Conservation (phyloP, 2,113 vertebrate genomes). For the Phainopepla nitens region DNA sequence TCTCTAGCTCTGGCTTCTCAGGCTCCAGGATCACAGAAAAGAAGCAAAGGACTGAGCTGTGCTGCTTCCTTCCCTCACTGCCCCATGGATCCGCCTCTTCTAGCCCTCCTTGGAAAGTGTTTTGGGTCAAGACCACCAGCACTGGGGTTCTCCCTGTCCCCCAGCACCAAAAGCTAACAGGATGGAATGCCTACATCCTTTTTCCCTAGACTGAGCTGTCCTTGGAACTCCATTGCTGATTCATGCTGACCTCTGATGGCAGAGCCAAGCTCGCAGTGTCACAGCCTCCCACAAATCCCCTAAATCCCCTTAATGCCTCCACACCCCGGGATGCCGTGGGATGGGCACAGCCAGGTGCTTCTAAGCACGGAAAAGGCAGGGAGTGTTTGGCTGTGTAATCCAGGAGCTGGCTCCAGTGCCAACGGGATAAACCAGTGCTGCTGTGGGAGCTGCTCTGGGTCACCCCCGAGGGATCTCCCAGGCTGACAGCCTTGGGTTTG, state of each 20-base stretch:
- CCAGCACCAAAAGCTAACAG: fast-evolving
- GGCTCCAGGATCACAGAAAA: background rate
- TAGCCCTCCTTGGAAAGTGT: background rate
- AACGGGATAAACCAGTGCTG: fast-evolving
- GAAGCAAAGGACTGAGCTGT: background rate
- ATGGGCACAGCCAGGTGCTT: background rate
- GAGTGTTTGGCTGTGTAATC: background rate
- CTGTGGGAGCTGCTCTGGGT: background rate
- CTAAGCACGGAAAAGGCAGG: background rate
- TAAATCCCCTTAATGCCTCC: background rate
- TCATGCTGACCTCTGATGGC: background rate
- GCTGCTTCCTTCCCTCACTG: background rate
- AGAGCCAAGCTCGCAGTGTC: background rate
- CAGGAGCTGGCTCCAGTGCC: background rate
- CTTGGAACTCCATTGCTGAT: background rate
- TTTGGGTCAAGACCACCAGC: background rate
- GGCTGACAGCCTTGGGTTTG: background rate
- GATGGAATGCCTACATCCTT: background rate
- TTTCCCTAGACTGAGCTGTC: background rate
- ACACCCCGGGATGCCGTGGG: background rate
- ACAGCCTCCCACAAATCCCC: background rate
- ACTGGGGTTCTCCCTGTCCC: background rate
- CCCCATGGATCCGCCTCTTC: background rate
- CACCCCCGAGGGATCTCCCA: fast-evolving
- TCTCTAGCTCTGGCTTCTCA: background rate